Percentiles rank a stretch among this genome's conserved stretches.
Evolutionary conservation across 2,797 vertebrate genomes (phyloP).

Genomic region (Notoglanidium macrostoma): DNA sequence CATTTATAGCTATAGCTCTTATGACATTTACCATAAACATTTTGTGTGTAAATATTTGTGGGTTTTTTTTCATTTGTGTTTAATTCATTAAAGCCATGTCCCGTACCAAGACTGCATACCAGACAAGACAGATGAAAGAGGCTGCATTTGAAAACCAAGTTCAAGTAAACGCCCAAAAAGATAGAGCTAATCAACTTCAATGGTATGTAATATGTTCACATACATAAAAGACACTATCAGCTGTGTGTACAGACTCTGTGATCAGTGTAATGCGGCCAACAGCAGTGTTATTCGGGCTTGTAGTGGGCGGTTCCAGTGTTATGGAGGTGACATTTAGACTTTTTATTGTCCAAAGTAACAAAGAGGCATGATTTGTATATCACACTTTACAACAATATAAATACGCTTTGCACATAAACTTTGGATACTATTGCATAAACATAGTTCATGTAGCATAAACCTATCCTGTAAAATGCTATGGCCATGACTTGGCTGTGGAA

Average conservation of each 20-base stretch:
- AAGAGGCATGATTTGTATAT: too few species aligned
- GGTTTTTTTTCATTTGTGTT: too few species aligned
- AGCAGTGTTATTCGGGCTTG: background rate
- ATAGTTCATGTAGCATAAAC: too few species aligned
- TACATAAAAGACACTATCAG: background rate
- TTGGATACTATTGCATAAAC: too few species aligned
- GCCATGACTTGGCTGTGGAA: too few species aligned
- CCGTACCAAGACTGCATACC: slow-evolving; percentile 61
- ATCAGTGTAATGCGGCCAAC: background rate
- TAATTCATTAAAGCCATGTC: slow-evolving; percentile 66
- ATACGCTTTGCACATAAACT: too few species aligned
- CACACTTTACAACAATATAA: too few species aligned
- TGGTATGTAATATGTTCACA: slow-evolving; percentile 68
- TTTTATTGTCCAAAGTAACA: too few species aligned
- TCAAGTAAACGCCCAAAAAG: slow-evolving; percentile 71
- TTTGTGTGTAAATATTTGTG: slow-evolving; percentile 12
- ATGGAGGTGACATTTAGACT: too few species aligned
- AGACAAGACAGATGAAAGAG: slow-evolving; percentile 83
- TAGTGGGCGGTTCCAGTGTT: too few species aligned
- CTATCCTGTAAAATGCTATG: too few species aligned
- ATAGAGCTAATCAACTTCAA: slow-evolving; percentile 75
- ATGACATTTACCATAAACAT: background rate
- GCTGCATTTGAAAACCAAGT: slow-evolving; percentile 80
- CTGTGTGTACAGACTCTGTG: background rate
- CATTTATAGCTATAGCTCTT: background rate